Evolutionary conservation across 2,888 invertebrate species (phyloP), one percentile per base, ranked within the genome.

Genomic region (Trimorus sp.): DNA sequence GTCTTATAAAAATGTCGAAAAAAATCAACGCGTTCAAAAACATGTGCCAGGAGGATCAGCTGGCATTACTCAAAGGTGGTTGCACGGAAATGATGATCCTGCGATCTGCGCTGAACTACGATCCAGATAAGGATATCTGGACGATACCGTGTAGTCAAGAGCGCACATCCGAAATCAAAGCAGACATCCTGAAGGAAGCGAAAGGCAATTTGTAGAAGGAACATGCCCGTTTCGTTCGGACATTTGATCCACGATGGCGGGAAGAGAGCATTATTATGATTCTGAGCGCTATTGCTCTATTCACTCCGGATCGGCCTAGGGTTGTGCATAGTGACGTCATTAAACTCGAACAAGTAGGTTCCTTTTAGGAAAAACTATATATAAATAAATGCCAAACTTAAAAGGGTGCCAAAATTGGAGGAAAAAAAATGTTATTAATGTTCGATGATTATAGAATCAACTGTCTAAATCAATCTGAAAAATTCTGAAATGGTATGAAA

Each of bases 181-280:
- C 97, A 0, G 98, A 98, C 87, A 95, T 99, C 38, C 93, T 99
- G 69, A 98, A 98, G 91, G 94, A 97, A 87, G 98, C 97, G 0
- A 96, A 97, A 86, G 97, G 97, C 74, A 96, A 98, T 92, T 94
- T 98, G 80, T 98, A 98, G 92, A 95, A 96, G 83, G 97, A 96
- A 88, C 97, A 97, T 92, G 95, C 97, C 86, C 93, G 95, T 76
- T 98, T 97, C 92, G 95, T 97, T 68, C 94, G 96, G 83, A 96
- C 97, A 0, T 98, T 99, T 91, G 96, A 97, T 89, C 94, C 96
- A 58, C 94, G 95, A 84, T 97, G 97, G 96, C 94, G 97, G 38
- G 98, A 99, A 92, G 97, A 97, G 90, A 96, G 96, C 90, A 95
- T 99, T 70, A 97, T 99, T 90, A 94, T 98, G 36, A 95, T 99